Conservation (phyloP, 2,888 invertebrate species). For the Drosophila algonquin region DNA sequence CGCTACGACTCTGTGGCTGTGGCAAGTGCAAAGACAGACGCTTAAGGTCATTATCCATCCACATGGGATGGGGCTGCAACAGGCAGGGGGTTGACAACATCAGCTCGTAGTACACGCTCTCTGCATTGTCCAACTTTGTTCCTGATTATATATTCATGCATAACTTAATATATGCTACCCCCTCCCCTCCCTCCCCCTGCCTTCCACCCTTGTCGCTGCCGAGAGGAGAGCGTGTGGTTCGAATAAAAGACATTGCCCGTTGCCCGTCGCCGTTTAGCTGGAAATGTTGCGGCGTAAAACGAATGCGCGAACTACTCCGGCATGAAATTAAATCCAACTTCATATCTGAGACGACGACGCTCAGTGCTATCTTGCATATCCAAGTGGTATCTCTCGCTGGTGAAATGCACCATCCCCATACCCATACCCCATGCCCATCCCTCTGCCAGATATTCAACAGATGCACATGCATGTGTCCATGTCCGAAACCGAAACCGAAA, state of each 20-base stretch:
- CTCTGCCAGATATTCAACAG: slow-evolving; percentile 51
- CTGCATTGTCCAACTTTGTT: slow-evolving; percentile 43
- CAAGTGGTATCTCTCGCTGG: slow-evolving; percentile 59
- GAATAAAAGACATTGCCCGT: slow-evolving; percentile 38
- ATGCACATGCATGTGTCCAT: slow-evolving; percentile 75
- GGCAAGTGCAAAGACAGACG: slow-evolving; percentile 53
- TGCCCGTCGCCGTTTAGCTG: slow-evolving; percentile 62
- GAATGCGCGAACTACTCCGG: slow-evolving; percentile 80
- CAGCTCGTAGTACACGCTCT: slow-evolving; percentile 42
- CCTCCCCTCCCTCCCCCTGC: not conserved
- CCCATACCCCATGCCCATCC: slow-evolving; percentile 39
- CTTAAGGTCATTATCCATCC: slow-evolving; percentile 73
- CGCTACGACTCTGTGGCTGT: not conserved
- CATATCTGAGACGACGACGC: slow-evolving; percentile 60
- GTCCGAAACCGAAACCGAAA: slow-evolving; percentile 73
- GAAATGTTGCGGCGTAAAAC: slow-evolving; percentile 70
- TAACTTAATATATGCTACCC: slow-evolving; percentile 59
- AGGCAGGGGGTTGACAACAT: slow-evolving; percentile 73
- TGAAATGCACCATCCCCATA: slow-evolving; percentile 53
- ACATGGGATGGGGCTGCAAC: slow-evolving; percentile 28
- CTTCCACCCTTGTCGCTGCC: not conserved
- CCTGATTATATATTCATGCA: slow-evolving; percentile 75
- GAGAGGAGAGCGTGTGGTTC: slow-evolving; percentile 51
- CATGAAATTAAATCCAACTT: slow-evolving; percentile 83
- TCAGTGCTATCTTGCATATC: slow-evolving; percentile 75